Conservation (phyloP, 2,888 invertebrate genomes). For the Sussaba pulchella region DNA sequence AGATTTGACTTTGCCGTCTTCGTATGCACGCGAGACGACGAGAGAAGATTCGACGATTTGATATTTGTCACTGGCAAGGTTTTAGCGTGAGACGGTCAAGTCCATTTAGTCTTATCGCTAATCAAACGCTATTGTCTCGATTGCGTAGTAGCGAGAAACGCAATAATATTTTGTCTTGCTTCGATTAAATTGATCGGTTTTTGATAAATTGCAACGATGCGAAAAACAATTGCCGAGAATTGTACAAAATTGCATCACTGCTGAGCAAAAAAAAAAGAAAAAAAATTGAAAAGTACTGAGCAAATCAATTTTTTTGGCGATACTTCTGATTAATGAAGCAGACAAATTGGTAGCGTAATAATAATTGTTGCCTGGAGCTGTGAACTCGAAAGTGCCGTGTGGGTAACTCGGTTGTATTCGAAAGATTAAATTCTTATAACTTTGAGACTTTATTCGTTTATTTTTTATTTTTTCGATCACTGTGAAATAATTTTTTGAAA, state of each 20-base stretch:
- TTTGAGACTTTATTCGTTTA: too few species aligned
- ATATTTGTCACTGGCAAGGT: conserved; percentile 62
- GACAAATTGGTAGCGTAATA: conserved; percentile 4
- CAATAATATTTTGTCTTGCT: conserved; percentile 55
- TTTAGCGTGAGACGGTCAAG: conserved; percentile 30
- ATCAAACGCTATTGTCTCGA: not conserved
- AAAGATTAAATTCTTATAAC: too few species aligned
- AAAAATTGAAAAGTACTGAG: not conserved
- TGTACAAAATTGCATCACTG: conserved; percentile 62
- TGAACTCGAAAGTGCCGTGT: conserved; percentile 1
- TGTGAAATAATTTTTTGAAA: too few species aligned
- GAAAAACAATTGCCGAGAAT: conserved; percentile 8
- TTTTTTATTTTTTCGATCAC: too few species aligned
- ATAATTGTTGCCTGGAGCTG: not conserved
- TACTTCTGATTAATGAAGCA: not conserved
- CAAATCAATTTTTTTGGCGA: conserved; percentile 20
- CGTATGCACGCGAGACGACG: conserved; percentile 35
- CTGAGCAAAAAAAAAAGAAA: conserved; percentile 12
- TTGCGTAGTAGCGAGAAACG: not conserved
- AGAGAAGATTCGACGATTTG: conserved; percentile 10
- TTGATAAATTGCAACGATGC: conserved; percentile 17
- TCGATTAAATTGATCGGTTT: conserved; percentile 57
- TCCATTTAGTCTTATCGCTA: not conserved
- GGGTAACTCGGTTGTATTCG: not conserved
- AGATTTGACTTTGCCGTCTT: conserved; percentile 54